Conservation (phyloP, 2,113 vertebrate species). For the Colaptes auratus region DNA sequence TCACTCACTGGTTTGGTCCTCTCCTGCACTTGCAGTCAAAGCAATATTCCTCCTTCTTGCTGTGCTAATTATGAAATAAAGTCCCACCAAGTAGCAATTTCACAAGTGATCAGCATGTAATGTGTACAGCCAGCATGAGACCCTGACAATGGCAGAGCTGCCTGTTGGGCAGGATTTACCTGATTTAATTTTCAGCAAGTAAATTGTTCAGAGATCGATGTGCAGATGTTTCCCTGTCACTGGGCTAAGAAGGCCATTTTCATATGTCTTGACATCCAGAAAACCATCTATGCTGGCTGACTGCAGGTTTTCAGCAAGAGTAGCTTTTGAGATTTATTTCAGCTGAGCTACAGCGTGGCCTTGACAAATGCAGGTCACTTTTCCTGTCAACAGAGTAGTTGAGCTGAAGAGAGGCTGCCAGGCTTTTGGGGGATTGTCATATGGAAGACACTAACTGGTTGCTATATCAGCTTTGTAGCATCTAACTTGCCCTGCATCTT, state of each 20-base stretch:
- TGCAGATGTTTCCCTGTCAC: rapidly evolving
- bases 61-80: not conserved
- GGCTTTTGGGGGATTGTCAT: not conserved
- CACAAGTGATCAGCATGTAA: not conserved
- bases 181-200: not conserved
- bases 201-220: not conserved
- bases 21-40: not conserved
- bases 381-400: not conserved
- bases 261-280: not conserved
- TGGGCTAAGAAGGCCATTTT: not conserved
- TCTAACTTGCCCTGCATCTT: not conserved
- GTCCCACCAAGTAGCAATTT: not conserved
- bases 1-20: not conserved
- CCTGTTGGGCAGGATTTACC: not conserved
- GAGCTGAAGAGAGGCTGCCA: not conserved
- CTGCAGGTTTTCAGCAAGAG: not conserved
- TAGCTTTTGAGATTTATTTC: not conserved
- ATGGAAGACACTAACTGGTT: not conserved
- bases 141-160: not conserved
- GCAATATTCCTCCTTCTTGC: not conserved
- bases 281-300: not conserved
- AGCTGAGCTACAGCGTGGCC: not conserved
- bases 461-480: not conserved
- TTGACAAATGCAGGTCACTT: not conserved
- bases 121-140: not conserved